Evolutionary conservation across 2,113 vertebrate species (phyloP).

Genomic region (Pseudorasbora parva): DNA sequence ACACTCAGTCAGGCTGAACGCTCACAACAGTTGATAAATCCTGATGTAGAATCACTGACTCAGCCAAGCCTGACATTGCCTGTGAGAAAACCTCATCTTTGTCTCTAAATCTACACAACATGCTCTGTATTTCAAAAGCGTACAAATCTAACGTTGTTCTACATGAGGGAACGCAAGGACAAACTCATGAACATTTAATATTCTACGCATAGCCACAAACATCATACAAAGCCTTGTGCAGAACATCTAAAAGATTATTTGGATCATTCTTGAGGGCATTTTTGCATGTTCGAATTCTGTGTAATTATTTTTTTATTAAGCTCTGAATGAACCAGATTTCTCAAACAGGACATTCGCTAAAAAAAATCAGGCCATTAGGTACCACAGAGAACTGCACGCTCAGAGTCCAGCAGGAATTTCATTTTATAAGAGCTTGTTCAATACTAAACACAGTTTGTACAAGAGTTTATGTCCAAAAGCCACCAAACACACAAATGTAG

Average conservation of each 20-base stretch:
- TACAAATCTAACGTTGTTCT: neutral
- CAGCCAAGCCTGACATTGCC: slow-evolving; percentile 21
- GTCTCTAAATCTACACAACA: neutral
- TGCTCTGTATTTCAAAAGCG: neutral
- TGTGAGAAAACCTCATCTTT: neutral
- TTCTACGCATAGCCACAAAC: neutral
- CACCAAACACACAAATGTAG: too few species aligned
- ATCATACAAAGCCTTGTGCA: neutral
- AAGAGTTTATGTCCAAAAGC: neutral
- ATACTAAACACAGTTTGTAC: neutral
- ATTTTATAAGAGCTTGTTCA: neutral
- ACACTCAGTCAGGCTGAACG: slow-evolving; percentile 41
- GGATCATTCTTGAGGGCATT: neutral
- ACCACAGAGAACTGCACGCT: neutral
- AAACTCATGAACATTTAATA: neutral
- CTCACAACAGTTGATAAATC: neutral
- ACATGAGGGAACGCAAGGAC: neutral
- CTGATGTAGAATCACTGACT: slow-evolving; percentile 20
- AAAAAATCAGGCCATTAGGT: slow-evolving; percentile 9
- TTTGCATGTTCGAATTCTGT: neutral
- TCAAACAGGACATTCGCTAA: neutral
- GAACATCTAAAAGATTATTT: slow-evolving; percentile 10
- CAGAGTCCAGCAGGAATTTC: neutral
- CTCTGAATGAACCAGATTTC: slow-evolving; percentile 23
- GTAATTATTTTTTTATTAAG: slow-evolving; percentile 4